phyloP scores from a whole-genome alignment of 23 tunicate genomes.

The Phallusia fumigata region DNA sequence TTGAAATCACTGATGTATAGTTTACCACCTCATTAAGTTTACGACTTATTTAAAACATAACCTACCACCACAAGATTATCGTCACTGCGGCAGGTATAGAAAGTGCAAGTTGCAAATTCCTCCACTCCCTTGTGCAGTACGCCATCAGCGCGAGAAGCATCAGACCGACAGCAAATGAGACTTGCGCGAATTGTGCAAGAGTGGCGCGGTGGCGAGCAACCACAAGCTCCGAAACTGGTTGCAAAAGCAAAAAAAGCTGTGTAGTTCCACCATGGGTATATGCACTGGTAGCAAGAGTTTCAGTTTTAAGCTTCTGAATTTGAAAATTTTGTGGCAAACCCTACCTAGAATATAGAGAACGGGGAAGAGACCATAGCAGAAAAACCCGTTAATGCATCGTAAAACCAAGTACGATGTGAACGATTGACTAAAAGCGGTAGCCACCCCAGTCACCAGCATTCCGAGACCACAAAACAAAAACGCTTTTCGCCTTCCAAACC shows the following conservation, averaged over 20 bases:
- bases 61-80: conserved; percentile 27
- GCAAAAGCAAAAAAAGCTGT: neutral
- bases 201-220: conserved; percentile 29
- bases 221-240: conserved; percentile 29
- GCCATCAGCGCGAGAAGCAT: conserved; percentile 23
- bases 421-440: conserved; percentile 24
- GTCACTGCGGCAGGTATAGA: conserved; percentile 10
- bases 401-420: conserved; percentile 15
- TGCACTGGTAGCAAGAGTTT: too few relatives aligned
- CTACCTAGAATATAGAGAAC: conserved; percentile 38
- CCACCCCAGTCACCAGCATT: conserved; percentile 12
- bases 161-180: conserved; percentile 31
- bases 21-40: too few relatives aligned
- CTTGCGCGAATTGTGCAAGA: conserved; percentile 28
- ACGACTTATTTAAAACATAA: neutral
- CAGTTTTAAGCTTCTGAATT: too few relatives aligned
- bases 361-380: conserved; percentile 25
- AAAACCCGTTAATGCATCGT: conserved; percentile 24
- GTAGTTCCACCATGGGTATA: neutral
- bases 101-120: conserved; percentile 11
- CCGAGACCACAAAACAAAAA: conserved; percentile 31
- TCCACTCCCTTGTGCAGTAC: conserved; percentile 11
- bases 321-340: neutral
- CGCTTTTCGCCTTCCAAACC: conserved; percentile 35
- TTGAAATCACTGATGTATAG: too few relatives aligned